Conservation (phyloP, 2,113 vertebrate genomes). For the Oreotrochilus melanogaster region DNA sequence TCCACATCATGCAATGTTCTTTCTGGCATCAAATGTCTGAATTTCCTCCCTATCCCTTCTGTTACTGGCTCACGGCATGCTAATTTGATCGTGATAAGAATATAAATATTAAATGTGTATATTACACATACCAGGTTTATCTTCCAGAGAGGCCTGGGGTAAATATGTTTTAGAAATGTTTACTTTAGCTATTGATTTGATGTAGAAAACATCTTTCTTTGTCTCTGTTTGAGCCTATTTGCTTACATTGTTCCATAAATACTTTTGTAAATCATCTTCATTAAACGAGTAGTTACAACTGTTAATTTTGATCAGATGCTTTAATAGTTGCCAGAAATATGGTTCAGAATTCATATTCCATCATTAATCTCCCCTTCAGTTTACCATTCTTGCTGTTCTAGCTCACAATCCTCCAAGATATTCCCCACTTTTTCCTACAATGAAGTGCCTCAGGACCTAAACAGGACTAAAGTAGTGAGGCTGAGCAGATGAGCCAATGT, state of each 20-base stretch:
- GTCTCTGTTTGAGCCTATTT: background rate
- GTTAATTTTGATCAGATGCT: slow-evolving; percentile 45
- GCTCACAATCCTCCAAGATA: background rate
- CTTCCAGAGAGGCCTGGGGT: slow-evolving; percentile 3
- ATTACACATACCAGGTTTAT: background rate
- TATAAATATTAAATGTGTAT: slow-evolving; percentile 16
- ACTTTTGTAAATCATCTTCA: background rate
- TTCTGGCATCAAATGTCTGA: slow-evolving; percentile 18
- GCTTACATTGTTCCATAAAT: background rate
- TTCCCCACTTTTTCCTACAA: background rate
- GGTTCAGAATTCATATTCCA: background rate
- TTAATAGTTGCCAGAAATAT: background rate
- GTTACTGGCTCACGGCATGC: background rate
- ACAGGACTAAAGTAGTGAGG: background rate
- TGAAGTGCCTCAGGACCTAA: background rate
- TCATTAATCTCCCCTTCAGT: background rate
- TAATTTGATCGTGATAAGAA: slow-evolving; percentile 10
- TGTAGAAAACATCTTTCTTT: background rate
- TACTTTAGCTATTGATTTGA: background rate
- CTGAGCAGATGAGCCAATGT: background rate
- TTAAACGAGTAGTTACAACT: slow-evolving; percentile 22
- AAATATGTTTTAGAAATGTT: slow-evolving; percentile 32
- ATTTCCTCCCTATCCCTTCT: background rate
- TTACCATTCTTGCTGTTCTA: background rate
- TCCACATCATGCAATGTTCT: background rate